phyloP scores from a whole-genome alignment of 2,113 vertebrate genomes.

The Pteropus alecto region DNA sequence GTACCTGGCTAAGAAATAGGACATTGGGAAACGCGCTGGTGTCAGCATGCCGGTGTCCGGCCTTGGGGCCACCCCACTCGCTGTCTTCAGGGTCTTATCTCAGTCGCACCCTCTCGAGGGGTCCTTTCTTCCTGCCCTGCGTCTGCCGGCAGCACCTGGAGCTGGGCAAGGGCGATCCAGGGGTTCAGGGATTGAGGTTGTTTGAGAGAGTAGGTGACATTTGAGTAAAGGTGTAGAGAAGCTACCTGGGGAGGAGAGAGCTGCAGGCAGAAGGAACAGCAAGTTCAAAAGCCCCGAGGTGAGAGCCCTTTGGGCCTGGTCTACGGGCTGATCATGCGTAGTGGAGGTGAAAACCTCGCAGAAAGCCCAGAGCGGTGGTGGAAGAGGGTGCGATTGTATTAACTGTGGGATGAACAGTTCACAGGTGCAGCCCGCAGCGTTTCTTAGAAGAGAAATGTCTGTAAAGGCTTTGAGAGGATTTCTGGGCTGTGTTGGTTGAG shows the following conservation, averaged over 20 bases:
- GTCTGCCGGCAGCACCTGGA: not conserved
- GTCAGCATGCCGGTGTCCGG: fast-evolving
- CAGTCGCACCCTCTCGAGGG: not conserved
- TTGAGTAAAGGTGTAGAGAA: not conserved
- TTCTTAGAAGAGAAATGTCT: not conserved
- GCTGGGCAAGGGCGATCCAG: fast-evolving
- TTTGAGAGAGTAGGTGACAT: not conserved
- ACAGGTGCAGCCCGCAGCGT: fast-evolving
- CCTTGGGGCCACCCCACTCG: fast-evolving
- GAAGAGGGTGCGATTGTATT: not conserved
- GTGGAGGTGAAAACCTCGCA: not conserved
- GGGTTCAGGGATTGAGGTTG: not conserved
- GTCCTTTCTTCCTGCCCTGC: not conserved
- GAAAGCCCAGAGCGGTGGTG: not conserved
- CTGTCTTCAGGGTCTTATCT: not conserved
- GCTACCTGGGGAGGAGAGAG: not conserved
- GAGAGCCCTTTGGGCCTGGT: not conserved
- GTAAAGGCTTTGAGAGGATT: not conserved
- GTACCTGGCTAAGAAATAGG: not conserved
- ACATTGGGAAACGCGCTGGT: not conserved
- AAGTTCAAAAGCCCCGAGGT: not conserved
- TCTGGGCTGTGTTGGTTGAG: too few species aligned
- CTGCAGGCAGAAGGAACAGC: not conserved
- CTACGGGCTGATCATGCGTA: not conserved
- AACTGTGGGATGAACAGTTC: not conserved